Conservation (phyloP, 2,888 invertebrate genomes). For the Drepanosiphum platanoidis region DNA sequence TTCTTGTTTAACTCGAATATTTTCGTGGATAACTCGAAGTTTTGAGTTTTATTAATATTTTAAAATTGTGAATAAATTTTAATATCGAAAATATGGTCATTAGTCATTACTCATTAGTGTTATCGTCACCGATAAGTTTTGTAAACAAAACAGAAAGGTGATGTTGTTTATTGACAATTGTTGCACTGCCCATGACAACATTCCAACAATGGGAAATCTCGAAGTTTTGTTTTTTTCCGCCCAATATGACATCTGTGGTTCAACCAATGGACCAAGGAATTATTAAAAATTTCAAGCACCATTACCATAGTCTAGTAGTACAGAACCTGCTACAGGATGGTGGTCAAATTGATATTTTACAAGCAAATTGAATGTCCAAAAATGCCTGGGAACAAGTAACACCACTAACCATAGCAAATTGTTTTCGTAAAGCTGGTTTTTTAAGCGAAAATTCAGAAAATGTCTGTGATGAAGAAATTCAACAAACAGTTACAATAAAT, state of each 20-base stretch:
- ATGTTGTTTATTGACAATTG: conserved; percentile 63
- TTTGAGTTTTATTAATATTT: too few species aligned
- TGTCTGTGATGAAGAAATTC: conserved; percentile 9
- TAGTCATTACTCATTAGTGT: too few species aligned
- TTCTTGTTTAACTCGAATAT: too few species aligned
- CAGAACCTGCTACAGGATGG: conserved; percentile 4
- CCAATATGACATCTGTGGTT: conserved; percentile 48
- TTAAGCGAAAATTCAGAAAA: conserved; percentile 10
- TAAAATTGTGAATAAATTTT: too few species aligned
- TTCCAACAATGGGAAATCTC: conserved; percentile 63
- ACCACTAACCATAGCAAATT: not conserved
- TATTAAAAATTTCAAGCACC: conserved; percentile 50
- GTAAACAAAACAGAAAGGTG: conserved; percentile 12
- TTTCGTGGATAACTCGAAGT: too few species aligned
- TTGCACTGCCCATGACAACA: conserved; percentile 58
- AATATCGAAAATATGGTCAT: too few species aligned
- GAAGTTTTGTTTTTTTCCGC: conserved; percentile 64
- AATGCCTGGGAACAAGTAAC: not conserved
- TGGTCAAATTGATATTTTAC: conserved; percentile 19
- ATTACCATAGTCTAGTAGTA: conserved; percentile 9
- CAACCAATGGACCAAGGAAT: conserved; percentile 47
- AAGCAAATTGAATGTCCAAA: conserved; percentile 11
- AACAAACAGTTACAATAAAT: conserved; percentile 23
- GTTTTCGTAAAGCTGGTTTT: conserved; percentile 16
- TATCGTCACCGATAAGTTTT: too few species aligned